phyloP scores from a whole-genome alignment of 1,140 invertebrate species.

The Cotesia chilonis region DNA sequence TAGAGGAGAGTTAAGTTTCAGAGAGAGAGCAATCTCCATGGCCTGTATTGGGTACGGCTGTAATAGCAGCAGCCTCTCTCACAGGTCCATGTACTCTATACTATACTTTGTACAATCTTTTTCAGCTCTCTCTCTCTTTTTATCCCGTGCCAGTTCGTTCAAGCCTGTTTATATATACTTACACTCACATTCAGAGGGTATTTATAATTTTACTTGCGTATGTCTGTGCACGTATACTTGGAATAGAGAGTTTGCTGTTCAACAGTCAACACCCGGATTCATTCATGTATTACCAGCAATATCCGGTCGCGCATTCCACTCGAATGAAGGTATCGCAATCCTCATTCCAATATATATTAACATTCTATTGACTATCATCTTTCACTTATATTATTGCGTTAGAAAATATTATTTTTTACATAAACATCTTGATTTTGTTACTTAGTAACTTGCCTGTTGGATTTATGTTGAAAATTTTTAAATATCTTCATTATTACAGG shows the following conservation, averaged over 20 bases:
- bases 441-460: not conserved
- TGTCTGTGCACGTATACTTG: no score
- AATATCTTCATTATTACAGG: no score
- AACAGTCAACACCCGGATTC: conserved; percentile 12
- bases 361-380: not conserved
- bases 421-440: not conserved
- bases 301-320: conserved; percentile 16
- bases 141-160: no score
- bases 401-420: no score
- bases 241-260: no score
- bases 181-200: no score
- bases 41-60: no score
- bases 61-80: conserved; percentile 2
- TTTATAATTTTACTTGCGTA: not conserved
- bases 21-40: no score
- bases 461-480: not conserved
- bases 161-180: no score
- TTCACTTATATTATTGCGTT: no score
- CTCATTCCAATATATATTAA: not conserved
- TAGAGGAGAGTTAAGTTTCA: no score
- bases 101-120: no score
- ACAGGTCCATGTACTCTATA: conserved; percentile 6
- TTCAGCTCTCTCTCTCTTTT: conserved; percentile 2
- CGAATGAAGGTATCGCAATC: conserved; percentile 9
- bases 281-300: conserved; percentile 17